phyloP scores from a whole-genome alignment of 2,113 vertebrate genomes.

The Aphyosemion australe region DNA sequence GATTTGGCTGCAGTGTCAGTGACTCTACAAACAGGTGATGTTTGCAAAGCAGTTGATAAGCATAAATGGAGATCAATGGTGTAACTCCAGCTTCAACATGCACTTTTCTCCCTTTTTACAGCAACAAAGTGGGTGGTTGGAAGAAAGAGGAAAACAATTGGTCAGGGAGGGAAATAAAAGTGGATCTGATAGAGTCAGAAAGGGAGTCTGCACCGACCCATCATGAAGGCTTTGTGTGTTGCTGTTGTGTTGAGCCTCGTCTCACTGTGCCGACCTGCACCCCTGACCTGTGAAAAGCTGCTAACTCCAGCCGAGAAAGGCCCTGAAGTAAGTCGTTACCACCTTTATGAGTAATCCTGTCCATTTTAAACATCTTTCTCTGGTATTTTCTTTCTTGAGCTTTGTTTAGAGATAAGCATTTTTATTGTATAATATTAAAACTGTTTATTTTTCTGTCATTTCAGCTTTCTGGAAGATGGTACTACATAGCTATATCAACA shows the following conservation, averaged over 20 bases:
- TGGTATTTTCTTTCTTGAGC: too few relatives aligned
- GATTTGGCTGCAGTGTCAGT: background rate
- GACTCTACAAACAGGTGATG: background rate
- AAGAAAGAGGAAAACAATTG: conserved; percentile 14
- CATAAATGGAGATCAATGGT: background rate
- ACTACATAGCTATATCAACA: background rate
- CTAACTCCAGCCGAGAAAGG: conserved; percentile 3
- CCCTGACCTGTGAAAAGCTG: conserved; percentile 35
- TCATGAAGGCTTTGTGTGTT: conserved; percentile 45
- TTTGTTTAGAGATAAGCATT: too few relatives aligned
- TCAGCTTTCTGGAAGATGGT: conserved; percentile 33
- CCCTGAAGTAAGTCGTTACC: conserved; percentile 46
- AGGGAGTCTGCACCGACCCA: background rate
- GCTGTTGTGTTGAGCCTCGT: conserved; percentile 30
- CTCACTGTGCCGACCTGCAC: conserved; percentile 31
- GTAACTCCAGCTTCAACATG: background rate
- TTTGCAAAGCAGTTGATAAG: background rate
- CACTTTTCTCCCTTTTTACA: background rate
- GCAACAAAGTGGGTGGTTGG: background rate
- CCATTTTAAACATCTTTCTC: too few relatives aligned
- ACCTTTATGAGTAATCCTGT: too few relatives aligned
- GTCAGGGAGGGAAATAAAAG: conserved; percentile 18
- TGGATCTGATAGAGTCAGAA: background rate
- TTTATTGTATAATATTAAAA: too few relatives aligned
- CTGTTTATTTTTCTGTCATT: conserved; percentile 12